phyloP scores from a whole-genome alignment of 2,797 vertebrate species.

The Rhynchotus rufescens region DNA sequence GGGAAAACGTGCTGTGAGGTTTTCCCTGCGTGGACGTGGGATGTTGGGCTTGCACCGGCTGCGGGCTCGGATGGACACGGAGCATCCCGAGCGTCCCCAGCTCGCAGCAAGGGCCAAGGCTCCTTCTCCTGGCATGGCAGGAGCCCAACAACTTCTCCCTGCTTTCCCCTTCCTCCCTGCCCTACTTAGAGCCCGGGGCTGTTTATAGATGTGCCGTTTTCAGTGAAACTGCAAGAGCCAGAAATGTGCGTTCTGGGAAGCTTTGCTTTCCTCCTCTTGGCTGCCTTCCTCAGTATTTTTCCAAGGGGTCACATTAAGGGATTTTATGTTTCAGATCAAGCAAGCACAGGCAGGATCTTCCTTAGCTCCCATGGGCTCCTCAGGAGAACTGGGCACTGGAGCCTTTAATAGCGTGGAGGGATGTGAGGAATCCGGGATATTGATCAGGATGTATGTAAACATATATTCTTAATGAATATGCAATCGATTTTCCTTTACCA shows the following conservation, averaged over 20 bases:
- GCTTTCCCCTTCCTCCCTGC: background rate
- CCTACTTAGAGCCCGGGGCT: background rate
- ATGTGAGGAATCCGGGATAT: background rate
- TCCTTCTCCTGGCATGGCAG: background rate
- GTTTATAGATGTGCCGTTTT: slow-evolving; percentile 5
- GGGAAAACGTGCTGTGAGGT: background rate
- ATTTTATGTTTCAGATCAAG: slow-evolving; percentile 39
- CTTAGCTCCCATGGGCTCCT: background rate
- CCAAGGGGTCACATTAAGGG: slow-evolving; percentile 31
- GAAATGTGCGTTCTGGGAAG: slow-evolving; percentile 28
- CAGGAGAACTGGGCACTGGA: background rate
- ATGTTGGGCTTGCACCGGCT: accelerated
- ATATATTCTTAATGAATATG: background rate
- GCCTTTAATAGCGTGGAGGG: background rate
- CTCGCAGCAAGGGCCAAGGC: background rate
- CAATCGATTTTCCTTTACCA: background rate
- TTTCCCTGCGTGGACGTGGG: accelerated
- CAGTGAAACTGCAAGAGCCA: background rate
- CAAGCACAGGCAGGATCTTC: slow-evolving; percentile 2
- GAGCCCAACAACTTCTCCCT: background rate
- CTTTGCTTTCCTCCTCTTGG: background rate
- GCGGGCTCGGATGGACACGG: background rate
- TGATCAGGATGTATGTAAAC: background rate
- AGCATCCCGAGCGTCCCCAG: accelerated
- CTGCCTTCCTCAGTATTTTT: slow-evolving; percentile 58